Conservation (phyloP, 2,113 vertebrate species). For the Lampris megalopsis region DNA sequence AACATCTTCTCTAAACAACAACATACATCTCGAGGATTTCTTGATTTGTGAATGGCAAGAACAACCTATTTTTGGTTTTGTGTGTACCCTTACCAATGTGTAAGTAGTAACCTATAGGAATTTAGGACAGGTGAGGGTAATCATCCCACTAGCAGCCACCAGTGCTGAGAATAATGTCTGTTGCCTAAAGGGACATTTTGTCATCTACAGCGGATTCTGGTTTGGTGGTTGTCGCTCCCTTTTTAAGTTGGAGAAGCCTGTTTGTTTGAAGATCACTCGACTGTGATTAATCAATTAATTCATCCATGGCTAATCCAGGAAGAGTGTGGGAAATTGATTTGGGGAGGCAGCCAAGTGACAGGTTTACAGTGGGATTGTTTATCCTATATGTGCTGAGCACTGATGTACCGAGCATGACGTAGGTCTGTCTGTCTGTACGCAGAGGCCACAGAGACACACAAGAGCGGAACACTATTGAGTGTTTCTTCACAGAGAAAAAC, state of each 20-base stretch:
- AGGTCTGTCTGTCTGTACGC: slow-evolving; percentile 30
- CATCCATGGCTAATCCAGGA: slow-evolving; percentile 76
- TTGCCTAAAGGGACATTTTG: slow-evolving; percentile 72
- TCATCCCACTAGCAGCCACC: slow-evolving; percentile 59
- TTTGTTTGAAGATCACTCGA: slow-evolving; percentile 80
- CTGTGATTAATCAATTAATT: slow-evolving; percentile 79
- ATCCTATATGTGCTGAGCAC: slow-evolving; percentile 68
- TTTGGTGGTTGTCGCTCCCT: slow-evolving; percentile 73
- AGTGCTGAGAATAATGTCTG: slow-evolving; percentile 70
- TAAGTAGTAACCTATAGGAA: slow-evolving; percentile 54
- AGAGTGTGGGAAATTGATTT: slow-evolving; percentile 77
- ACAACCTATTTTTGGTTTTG: slow-evolving; percentile 51
- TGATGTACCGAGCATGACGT: slow-evolving; percentile 65
- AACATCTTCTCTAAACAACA: slow-evolving; percentile 47
- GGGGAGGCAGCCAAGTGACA: slow-evolving; percentile 64
- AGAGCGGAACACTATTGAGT: neutral
- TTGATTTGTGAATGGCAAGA: slow-evolving; percentile 56
- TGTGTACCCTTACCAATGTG: slow-evolving; percentile 43
- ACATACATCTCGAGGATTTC: slow-evolving; percentile 63
- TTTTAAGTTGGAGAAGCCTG: slow-evolving; percentile 71
- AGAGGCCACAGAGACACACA: slow-evolving; percentile 10
- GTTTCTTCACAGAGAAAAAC: neutral
- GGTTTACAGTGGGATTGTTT: slow-evolving; percentile 72
- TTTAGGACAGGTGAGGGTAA: slow-evolving; percentile 59
- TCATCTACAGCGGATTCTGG: slow-evolving; percentile 72